A percentile compares a stretch with the other conserved stretches of the same genome.
These are phyloP conservation scores for Bambusicola thoracicus DNA, from an alignment of 2,113 vertebrate genomes.

Conservation along the genomic window DNA sequence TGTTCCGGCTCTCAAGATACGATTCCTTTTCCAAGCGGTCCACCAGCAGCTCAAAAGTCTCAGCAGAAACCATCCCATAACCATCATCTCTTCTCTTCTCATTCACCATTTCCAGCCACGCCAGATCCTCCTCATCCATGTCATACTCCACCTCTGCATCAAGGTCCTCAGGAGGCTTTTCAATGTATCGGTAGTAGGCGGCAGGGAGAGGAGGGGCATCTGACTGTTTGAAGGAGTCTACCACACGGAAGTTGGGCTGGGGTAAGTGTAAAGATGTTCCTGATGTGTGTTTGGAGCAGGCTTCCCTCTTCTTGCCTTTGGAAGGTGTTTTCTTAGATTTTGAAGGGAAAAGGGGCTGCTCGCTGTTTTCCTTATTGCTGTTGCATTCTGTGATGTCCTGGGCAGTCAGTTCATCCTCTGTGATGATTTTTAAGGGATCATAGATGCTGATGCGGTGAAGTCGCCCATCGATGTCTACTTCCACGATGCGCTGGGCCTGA, in stretches of 20 bases:
- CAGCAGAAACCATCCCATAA: constrained; percentile 83
- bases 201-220: constrained; percentile 85
- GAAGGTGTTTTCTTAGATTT: constrained; percentile 82
- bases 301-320: constrained; percentile 89
- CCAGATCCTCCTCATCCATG: constrained; percentile 96
- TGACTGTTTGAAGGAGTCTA: constrained; percentile 82
- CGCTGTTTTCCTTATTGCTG: constrained; percentile 98
- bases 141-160: constrained; percentile 93
- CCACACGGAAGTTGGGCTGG: constrained; percentile 88
- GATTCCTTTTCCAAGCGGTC: constrained; percentile 95
- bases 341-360: constrained; percentile 84
- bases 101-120: constrained; percentile 96
- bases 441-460: constrained; percentile 96
- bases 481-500: constrained; percentile 94
- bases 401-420: constrained; percentile 94
- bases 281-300: constrained; percentile 75
- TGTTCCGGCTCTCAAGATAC: constrained; percentile 89
- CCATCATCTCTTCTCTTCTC: constrained; percentile 86
- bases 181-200: constrained; percentile 92
- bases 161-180: constrained; percentile 87
- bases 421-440: constrained; percentile 94
- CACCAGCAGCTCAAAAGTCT: constrained; percentile 92
- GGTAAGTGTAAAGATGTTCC: constrained; percentile 82
- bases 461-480: constrained; percentile 95
- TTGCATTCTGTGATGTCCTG: constrained; percentile 97